Base-by-base conservation (phyloP, 2,113 vertebrate genomes). In the Chrysochloris asiatica region DNA sequence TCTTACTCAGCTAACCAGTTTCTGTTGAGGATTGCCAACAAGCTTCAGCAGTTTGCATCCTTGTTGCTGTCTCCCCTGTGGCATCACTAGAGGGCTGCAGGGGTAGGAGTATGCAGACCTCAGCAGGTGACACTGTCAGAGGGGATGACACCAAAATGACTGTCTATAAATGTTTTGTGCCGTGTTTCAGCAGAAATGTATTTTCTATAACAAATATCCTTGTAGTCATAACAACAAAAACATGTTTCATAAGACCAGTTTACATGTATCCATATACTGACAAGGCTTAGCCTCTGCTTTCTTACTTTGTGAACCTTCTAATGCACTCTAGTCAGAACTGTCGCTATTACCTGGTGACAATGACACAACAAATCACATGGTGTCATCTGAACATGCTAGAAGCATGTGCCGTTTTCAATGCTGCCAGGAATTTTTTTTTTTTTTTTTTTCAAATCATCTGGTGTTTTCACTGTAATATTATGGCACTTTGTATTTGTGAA, bases 1-100 rank as follows among this genome's bases (percentile, higher is more conserved):
- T 16, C 45, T 56, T 7, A 7, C 45, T 21, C 0, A 1, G 13
- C 28, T 12, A 2, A 4, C 8, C 45, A 50, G 4, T 14, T 24
- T 28, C 65, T 26, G 52, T 8, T 3, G 65, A 30, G 52, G 38
- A 36, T 28, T 47, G 26, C 19, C 28, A 33, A 28, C 16, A 30
- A 30, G 56, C 4, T 3, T 59, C 54, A 45, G 56, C 26, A 43
- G 28, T 41, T 5, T 22, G 38, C 30, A 17, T n/a, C 41, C 28
- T 38, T 12, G 3, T 12, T 45, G 11, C 71, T 73, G 16, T 16
- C 72, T 73, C 41, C 1, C 24, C 43, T 33, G 61, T 63, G 61
- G 61, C 30, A 33, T 63, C 30, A 14, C 61, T 13, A 63, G 61
- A 61, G 56, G 26, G 56, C n/a, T n/a, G n/a, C n/a, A 8, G 24